These are phyloP conservation scores for Pluvianellus socialis DNA, from an alignment of 2,113 vertebrate genomes.

Conservation along the genomic window DNA sequence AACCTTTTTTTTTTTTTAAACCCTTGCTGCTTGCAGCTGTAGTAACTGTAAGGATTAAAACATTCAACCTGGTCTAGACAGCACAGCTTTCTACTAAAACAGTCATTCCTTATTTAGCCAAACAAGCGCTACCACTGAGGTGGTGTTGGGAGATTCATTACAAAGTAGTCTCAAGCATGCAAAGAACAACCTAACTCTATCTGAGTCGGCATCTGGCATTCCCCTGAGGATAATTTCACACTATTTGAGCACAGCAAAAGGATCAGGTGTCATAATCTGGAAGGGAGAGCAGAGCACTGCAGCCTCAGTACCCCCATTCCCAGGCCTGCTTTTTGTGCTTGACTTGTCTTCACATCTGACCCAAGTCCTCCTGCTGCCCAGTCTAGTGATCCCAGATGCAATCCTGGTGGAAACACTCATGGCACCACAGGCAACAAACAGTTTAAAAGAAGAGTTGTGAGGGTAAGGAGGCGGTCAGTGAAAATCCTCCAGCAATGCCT, in stretches of 20 bases:
- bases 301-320: neutral
- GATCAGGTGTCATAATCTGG: neutral
- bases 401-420: rapidly evolving
- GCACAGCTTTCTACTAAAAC: neutral
- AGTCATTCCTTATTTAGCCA: neutral
- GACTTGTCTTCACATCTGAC: neutral
- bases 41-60: neutral
- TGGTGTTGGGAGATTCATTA: neutral
- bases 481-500: neutral
- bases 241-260: rapidly evolving
- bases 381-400: neutral
- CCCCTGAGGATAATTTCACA: conserved; percentile 5
- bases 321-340: neutral
- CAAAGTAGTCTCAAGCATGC: neutral
- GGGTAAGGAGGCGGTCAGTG: neutral
- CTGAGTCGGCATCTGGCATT: neutral
- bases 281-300: neutral
- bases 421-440: neutral
- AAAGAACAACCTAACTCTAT: neutral
- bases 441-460: neutral
- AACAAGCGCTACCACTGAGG: neutral
- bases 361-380: neutral
- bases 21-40: neutral
- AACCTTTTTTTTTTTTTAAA: neutral
- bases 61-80: neutral